These are phyloP conservation scores for Gymnorhina tibicen DNA, from an alignment of 2,113 vertebrate genomes.

Conservation along the genomic window DNA sequence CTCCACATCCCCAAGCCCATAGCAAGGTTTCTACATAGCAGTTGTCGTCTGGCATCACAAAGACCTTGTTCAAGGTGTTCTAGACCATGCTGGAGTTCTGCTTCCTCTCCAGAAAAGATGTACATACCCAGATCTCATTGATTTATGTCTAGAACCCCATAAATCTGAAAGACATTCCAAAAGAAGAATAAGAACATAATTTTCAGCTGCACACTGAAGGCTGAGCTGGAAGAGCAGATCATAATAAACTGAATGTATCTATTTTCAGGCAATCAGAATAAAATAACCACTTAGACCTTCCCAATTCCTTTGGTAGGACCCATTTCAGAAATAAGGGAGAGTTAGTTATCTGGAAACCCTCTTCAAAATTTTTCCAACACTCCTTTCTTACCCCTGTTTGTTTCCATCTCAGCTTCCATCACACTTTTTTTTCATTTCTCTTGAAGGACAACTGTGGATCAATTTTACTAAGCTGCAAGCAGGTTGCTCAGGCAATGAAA, in stretches of 20 bases:
- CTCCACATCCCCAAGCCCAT: neutral
- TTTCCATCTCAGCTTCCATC: neutral
- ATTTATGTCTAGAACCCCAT: neutral
- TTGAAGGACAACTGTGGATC: neutral
- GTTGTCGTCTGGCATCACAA: neutral
- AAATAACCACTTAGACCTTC: neutral
- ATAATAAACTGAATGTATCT: neutral
- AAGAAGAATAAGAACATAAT: neutral
- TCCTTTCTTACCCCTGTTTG: neutral
- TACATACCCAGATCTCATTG: neutral
- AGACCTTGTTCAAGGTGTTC: neutral
- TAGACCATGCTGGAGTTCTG: neutral
- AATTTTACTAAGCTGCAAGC: neutral
- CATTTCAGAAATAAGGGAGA: neutral
- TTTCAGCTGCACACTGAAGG: neutral
- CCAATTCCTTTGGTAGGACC: neutral
- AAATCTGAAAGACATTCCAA: neutral
- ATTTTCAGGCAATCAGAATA: neutral
- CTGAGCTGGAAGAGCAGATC: neutral
- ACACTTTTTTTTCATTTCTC: neutral
- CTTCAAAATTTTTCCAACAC: neutral
- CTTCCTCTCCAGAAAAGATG: neutral
- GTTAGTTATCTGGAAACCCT: neutral
- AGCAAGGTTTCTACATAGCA: neutral
- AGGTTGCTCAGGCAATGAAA: neutral